phyloP scores from a whole-genome alignment of 2,888 invertebrate species.

The Xiphydria camelus region DNA sequence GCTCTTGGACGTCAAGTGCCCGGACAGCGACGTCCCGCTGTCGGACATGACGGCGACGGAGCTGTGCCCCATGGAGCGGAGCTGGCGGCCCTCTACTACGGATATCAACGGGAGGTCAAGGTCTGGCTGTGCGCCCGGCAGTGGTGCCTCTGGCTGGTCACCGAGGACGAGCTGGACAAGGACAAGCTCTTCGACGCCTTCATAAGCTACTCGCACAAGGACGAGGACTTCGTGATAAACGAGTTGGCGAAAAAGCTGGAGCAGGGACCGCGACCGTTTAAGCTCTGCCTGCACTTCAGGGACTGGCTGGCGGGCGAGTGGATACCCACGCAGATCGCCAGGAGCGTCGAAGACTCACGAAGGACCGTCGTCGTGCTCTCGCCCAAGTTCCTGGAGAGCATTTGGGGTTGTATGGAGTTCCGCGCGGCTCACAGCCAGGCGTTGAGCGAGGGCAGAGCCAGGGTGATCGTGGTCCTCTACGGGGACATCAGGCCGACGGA shows the following conservation, averaged over 20 bases:
- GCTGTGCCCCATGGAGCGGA: too few species aligned
- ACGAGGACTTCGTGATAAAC: constrained; percentile 67
- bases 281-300: constrained; percentile 70
- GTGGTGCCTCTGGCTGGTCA: constrained; percentile 63
- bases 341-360: constrained; percentile 68
- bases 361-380: constrained; percentile 69
- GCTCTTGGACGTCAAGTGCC: constrained; percentile 30
- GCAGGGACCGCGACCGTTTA: constrained; percentile 63
- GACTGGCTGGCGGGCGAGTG: constrained; percentile 72
- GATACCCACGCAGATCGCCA: constrained; percentile 67
- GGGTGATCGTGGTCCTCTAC: constrained; percentile 70
- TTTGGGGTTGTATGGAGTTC: constrained; percentile 73
- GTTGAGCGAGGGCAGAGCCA: constrained; percentile 64
- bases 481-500: constrained; percentile 65
- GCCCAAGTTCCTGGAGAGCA: constrained; percentile 69
- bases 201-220: constrained; percentile 73
- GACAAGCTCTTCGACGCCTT: constrained; percentile 71
- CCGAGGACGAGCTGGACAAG: constrained; percentile 68
- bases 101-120: constrained; percentile 62
- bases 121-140: constrained; percentile 66
- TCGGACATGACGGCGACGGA: constrained; percentile 36
- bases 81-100: background rate
- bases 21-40: constrained; percentile 20
- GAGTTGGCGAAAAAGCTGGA: constrained; percentile 68
- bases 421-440: constrained; percentile 70